phyloP scores from a whole-genome alignment of 2,113 vertebrate species.

The Macquaria australasica region DNA sequence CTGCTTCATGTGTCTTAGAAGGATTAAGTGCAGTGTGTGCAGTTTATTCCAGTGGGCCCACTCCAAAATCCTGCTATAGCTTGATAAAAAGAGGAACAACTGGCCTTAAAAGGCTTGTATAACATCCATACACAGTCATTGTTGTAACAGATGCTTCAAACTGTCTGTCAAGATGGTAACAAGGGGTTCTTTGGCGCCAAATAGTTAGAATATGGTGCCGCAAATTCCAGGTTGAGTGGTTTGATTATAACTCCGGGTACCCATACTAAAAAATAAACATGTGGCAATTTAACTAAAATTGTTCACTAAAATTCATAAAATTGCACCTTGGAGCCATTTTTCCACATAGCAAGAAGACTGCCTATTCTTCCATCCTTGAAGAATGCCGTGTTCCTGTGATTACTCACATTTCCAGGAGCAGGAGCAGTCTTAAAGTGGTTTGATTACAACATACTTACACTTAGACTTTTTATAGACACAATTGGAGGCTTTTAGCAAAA shows the following conservation, averaged over 20 bases:
- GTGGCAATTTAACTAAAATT: conserved; percentile 40
- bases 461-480: conserved; percentile 9
- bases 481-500: conserved; percentile 63
- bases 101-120: conserved; percentile 8
- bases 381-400: conserved; percentile 39
- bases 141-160: conserved; percentile 33
- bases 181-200: conserved; percentile 33
- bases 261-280: conserved; percentile 34
- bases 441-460: conserved; percentile 32
- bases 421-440: conserved; percentile 29
- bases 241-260: conserved; percentile 49
- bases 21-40: conserved; percentile 25
- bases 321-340: conserved; percentile 17
- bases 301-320: conserved; percentile 30
- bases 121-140: not conserved
- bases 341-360: not conserved
- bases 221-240: conserved; percentile 28
- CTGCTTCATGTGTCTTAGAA: conserved; percentile 8
- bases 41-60: not conserved
- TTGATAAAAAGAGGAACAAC: conserved; percentile 3
- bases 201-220: conserved; percentile 11
- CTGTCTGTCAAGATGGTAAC: conserved; percentile 38
- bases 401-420: conserved; percentile 28
- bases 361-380: conserved; percentile 5
- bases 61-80: not conserved